Conservation (phyloP, 2,888 invertebrate genomes). For the Hofmannophila pseudospretella region DNA sequence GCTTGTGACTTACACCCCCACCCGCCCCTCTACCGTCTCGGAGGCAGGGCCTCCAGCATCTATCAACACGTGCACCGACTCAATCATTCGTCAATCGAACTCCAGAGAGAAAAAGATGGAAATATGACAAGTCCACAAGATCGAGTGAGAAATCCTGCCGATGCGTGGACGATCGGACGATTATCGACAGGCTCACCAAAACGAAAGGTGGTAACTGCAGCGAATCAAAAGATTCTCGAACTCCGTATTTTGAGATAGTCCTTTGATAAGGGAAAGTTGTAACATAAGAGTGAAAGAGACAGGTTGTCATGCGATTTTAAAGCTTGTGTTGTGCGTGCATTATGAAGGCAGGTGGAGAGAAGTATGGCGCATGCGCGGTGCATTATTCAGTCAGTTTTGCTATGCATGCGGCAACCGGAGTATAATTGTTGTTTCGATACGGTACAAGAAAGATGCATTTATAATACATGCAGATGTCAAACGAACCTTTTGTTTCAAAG, state of each 20-base stretch:
- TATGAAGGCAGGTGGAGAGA: slow-evolving; percentile 31
- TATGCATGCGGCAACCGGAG: slow-evolving; percentile 43
- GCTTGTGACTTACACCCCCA: slow-evolving; percentile 26
- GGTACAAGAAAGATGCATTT: slow-evolving; percentile 29
- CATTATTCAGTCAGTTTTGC: slow-evolving; percentile 51
- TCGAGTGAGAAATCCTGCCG: slow-evolving; percentile 45
- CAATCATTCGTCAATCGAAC: slow-evolving; percentile 69
- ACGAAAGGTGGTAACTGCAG: slow-evolving; percentile 48
- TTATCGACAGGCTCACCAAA: slow-evolving; percentile 55
- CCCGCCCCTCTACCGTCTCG: slow-evolving; percentile 34
- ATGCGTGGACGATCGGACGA: slow-evolving; percentile 36
- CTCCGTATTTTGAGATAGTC: slow-evolving; percentile 25
- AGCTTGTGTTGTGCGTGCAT: slow-evolving; percentile 20
- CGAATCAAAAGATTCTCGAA: slow-evolving; percentile 41
- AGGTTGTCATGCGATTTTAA: slow-evolving; percentile 37
- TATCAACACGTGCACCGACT: slow-evolving; percentile 46
- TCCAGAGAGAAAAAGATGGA: slow-evolving; percentile 52
- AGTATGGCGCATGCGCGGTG: slow-evolving; percentile 51
- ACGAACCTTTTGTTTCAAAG: neutral
- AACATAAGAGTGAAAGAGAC: slow-evolving; percentile 45
- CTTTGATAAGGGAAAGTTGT: slow-evolving; percentile 36
- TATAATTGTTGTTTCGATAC: slow-evolving; percentile 58
- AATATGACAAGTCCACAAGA: slow-evolving; percentile 31
- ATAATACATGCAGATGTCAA: slow-evolving; percentile 1
- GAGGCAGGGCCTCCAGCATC: slow-evolving; percentile 49